Evolutionary conservation across 2,888 invertebrate genomes (phyloP), one percentile per base, ranked within the genome.

Genomic region (Raillietiella orientalis): DNA sequence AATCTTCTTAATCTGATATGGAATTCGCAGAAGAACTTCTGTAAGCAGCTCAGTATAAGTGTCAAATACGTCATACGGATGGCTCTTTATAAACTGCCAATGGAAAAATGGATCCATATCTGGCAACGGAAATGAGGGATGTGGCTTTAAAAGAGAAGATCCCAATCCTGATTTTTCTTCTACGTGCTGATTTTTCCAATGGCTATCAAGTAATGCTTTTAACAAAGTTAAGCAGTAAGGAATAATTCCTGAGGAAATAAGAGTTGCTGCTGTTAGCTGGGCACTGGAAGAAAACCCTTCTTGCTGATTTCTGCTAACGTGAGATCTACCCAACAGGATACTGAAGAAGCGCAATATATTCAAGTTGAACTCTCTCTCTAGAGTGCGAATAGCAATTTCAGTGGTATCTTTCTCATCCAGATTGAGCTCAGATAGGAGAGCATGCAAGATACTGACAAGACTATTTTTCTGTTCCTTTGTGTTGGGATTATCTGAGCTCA

Each of bases 61-160:
- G 42, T 82, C 74, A 43, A 93, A 84, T 16, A 90, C 70, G 42
- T 90, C 87, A 25, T 66, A 60, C 1, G 72, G 67, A 44, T 82
- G 77, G 26, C 70, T 66, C 47, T 26, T 24, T 10, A 50, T 49
- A 35, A 49, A 50, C 33, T 46, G 34, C 14, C 43, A 38, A 30
- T 49, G 37, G 52, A 90, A 90, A 50, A 93, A 75, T 6, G 87
- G 87, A 4, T 75, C 71, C 70, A 87, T 79, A 42, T 93, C 87
- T 0, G 82, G 82, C 23, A 74, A 61, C 0, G 75, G 63, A 17
- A 66, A 61, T n/a, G 35, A 29, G 2, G 66, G 61, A 36, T 67
- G 69, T 21, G 74, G 69, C 42, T 74, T 79, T 21, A 87, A 46
- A 21, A 84, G 50, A 40, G 58, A 65, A 21, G 64, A 66, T 12